phyloP scores from a whole-genome alignment of 2,888 invertebrate genomes.

The Leptopilina myrica region DNA sequence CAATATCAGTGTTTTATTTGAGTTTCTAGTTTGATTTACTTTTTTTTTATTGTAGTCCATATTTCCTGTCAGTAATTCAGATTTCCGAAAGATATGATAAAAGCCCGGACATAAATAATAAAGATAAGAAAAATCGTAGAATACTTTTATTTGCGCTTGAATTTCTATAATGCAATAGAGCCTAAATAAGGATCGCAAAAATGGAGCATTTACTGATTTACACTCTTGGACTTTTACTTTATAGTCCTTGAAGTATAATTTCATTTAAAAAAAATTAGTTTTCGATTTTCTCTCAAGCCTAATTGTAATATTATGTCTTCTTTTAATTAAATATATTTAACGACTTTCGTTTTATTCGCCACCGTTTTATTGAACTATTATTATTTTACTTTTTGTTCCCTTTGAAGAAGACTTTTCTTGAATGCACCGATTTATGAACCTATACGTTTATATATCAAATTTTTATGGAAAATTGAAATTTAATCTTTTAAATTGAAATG shows the following conservation, averaged over 20 bases:
- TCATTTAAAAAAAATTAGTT: too few relatives aligned
- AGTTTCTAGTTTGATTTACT: background rate
- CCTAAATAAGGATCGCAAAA: slow-evolving; percentile 1
- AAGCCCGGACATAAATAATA: too few relatives aligned
- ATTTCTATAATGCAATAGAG: background rate
- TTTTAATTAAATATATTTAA: background rate
- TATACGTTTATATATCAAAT: background rate
- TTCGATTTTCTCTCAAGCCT: too few relatives aligned
- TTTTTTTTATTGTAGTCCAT: background rate
- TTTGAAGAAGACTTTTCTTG: background rate
- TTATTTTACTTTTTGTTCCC: background rate
- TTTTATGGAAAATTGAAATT: background rate
- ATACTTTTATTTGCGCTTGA: background rate
- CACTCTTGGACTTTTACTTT: background rate
- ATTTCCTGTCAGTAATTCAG: background rate
- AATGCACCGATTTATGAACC: background rate
- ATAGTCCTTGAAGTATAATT: background rate
- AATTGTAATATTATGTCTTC: too few relatives aligned
- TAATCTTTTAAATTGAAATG: background rate
- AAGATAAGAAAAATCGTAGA: background rate
- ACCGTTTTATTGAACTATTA: background rate
- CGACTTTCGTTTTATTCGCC: background rate
- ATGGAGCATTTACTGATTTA: background rate
- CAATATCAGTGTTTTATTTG: too few relatives aligned
- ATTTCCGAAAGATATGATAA: background rate